Base-by-base conservation (phyloP, 2,113 vertebrate genomes). In the Cettia cetti region DNA sequence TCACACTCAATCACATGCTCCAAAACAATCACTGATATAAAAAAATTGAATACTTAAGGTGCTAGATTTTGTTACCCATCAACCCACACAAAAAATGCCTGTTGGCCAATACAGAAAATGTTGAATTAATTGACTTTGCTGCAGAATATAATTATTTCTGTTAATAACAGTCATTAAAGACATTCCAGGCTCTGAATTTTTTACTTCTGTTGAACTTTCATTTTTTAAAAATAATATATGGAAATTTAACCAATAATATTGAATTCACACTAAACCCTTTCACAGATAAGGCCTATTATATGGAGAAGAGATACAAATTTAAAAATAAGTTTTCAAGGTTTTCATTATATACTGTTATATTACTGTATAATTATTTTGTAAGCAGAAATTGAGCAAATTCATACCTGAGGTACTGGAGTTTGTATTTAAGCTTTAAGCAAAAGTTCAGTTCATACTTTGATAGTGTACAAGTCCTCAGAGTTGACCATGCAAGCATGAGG, bases 41-140 rank as follows among this genome's bases (percentile, higher is more conserved):
- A 85, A 85, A 47, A 78, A 17, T 1, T 10, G 4, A 79, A 42
- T 50, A 15, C 19, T 56, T 54, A 90, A 80, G 27, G 21, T 65
- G 39, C 27, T 27, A 16, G 19, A 31, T 33, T 33, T 76, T 74
- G 22, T 76, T 83, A 77, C 42, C 27, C 66, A 42, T 22, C 0
- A 0, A 44, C 12, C 71, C 0, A 1, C 17, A 60, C 13, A 66
- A 39, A 82, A 82, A 23, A 53, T 0, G 2, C 21, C 28, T 44
- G 4, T 45, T 57, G 52, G 66, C 71, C 56, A 68, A 33, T 60
- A 40, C 16, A 28, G 12, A 10, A 71, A 71, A 59, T 39, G 22
- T 52, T 88, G 35, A 70, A 77, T 80, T 92, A 74, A 83, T 56
- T 49, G 5, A 20, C 15, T 90, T 81, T 17, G 5, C 39, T 63